phyloP scores from a whole-genome alignment of 2,888 invertebrate genomes.

The Coenonympha glycerion region DNA sequence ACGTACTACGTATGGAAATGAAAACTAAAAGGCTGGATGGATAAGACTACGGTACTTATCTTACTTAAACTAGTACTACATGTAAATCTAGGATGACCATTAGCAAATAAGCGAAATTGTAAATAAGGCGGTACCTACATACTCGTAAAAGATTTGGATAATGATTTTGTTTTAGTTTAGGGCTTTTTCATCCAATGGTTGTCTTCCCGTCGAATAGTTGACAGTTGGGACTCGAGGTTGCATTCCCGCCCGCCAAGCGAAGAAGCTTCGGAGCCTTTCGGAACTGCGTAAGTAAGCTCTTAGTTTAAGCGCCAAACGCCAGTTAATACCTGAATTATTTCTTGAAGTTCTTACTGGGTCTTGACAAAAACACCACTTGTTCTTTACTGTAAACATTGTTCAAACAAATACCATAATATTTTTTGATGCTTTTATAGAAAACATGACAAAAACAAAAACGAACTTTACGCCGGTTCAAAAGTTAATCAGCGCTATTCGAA shows the following conservation, averaged over 20 bases:
- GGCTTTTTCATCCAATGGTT: constrained; percentile 67
- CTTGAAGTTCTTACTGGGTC: not conserved
- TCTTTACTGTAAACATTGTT: not conserved
- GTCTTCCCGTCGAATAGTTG: constrained; percentile 46
- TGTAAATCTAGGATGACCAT: no score
- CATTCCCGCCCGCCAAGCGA: constrained; percentile 52
- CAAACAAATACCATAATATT: not conserved
- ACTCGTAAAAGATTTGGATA: constrained; percentile 52
- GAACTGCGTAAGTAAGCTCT: constrained; percentile 32
- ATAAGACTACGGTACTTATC: constrained; percentile 13
- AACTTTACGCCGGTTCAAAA: constrained; percentile 10
- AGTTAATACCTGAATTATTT: constrained; percentile 11
- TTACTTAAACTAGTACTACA: not conserved
- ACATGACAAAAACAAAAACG: constrained; percentile 8
- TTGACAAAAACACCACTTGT: not conserved
- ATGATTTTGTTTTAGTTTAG: constrained; percentile 55
- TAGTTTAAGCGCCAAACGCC: constrained; percentile 31
- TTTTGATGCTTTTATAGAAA: constrained; percentile 2
- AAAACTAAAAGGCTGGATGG: constrained; percentile 3
- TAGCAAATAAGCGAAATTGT: constrained; percentile 15
- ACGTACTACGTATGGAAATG: no score
- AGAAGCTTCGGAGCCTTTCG: constrained; percentile 33
- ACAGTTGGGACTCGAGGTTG: constrained; percentile 51
- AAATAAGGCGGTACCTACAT: no score
- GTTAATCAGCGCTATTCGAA: not conserved